A percentile compares a stretch with the other conserved stretches of the same genome.
These are phyloP conservation scores for Episyrphus balteatus DNA, from an alignment of 1,140 invertebrate genomes.

Conservation along the genomic window DNA sequence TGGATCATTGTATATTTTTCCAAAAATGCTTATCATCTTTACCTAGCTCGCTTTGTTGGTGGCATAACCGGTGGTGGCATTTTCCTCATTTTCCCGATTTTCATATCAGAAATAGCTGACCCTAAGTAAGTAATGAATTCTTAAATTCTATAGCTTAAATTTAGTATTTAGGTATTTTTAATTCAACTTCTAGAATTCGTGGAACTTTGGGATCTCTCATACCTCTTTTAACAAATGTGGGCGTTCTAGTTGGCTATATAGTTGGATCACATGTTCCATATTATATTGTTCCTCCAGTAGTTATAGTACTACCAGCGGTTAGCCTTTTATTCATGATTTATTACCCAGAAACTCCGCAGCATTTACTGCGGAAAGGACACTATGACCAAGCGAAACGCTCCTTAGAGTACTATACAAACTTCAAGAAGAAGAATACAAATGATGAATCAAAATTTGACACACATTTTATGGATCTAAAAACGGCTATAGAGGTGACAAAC, in stretches of 20 bases:
- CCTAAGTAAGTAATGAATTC: slow-evolving; percentile 16
- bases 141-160: too few species aligned
- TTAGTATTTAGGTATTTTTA: too few species aligned
- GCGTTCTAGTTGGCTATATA: slow-evolving; percentile 23
- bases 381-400: slow-evolving; percentile 16
- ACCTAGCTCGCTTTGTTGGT: slow-evolving; percentile 30
- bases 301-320: slow-evolving; percentile 17
- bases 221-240: slow-evolving; percentile 17
- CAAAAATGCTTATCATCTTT: slow-evolving; percentile 19
- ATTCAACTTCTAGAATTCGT: slow-evolving; percentile 21
- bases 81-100: slow-evolving; percentile 24
- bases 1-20: slow-evolving; percentile 24
- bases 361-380: slow-evolving; percentile 14
- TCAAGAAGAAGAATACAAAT: slow-evolving; percentile 7
- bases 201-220: slow-evolving; percentile 27
- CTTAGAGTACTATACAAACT: slow-evolving; percentile 20
- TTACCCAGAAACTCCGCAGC: slow-evolving; percentile 26
- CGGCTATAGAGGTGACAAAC: slow-evolving; percentile 18
- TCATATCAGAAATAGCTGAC: slow-evolving; percentile 29
- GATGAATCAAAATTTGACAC: slow-evolving; percentile 16
- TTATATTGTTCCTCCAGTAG: slow-evolving; percentile 19
- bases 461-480: slow-evolving; percentile 20
- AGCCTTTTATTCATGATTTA: slow-evolving; percentile 14
- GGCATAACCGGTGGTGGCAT: slow-evolving; percentile 31
- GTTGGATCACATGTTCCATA: slow-evolving; percentile 23